Base-by-base conservation (phyloP, 2,113 vertebrate species). In the Gavialis gangeticus region DNA sequence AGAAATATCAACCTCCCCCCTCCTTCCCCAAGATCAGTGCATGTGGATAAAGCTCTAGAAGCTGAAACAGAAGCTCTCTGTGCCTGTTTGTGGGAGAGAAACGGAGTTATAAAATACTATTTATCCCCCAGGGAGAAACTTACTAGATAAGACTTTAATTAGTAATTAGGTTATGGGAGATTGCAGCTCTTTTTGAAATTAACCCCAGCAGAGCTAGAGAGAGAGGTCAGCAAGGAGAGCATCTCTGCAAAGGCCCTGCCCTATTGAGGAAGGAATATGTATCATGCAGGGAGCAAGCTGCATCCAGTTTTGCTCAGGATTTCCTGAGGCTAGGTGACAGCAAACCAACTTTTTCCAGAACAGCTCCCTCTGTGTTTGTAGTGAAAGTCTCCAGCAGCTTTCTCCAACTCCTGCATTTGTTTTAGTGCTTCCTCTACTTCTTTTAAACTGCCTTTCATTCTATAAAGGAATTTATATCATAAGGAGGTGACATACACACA, bases 1-100 rank as follows among this genome's bases (percentile, higher is more conserved):
- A 46, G 46, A 46, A 46, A 46, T 46, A 46, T 46, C 46, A 46
- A 46, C 46, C 46, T 46, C 46, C 46, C 46, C 46, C 46, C 46
- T 46, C 46, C 46, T 46, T 46, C 46, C 46, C 46, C 46, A 46
- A 46, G 46, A 7, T 46, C 46, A 46, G 82, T 12, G 78, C 12
- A n/a, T 64, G 85, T 60, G n/a, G 4, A 3, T 93, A 92, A 93
- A 91, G 75, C 37, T 21, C 81, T 12, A 8, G 62, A 95, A 93
- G 96, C 54, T 63, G 69, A 96, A 97, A 97, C 79, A 93, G 93
- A 91, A 97, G 89, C n/a, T 46, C 88, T 28, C 16, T 37, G 71
- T 56, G 64, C 60, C 63, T 78, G 17, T 79, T 66, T 90, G 62
- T 73, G 84, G 0, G 3, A 46, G 58, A 82, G 58, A 75, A 73